Evolutionary conservation across 2,888 invertebrate genomes (phyloP), one percentile per base, ranked within the genome.

Genomic region (Nomada fabriciana): DNA sequence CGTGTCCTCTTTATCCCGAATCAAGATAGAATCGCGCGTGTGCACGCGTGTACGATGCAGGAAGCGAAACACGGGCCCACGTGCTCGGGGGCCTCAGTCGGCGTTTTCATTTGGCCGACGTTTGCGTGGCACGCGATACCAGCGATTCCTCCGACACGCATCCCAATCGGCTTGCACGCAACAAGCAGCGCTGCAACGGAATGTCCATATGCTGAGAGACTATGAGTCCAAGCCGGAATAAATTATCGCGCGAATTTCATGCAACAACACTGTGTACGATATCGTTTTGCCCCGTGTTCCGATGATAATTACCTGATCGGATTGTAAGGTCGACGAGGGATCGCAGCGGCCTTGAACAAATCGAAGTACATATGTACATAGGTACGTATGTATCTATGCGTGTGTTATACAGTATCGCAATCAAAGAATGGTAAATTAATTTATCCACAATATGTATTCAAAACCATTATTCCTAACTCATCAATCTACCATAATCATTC

Each of bases 171-270:
- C 29, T 50, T 69, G 65, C 77, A 82, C 76, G 83, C 81, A 81
- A 65, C 70, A 76, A 65, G n/a, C n/a, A 23, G 50, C 74, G 65
- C 36, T 63, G 59, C 70, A 86, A 86, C 82, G 86, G 76, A 76
- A 73, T 50, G 83, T 78, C 88, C 88, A 87, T 88, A 88, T 88
- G 88, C 57, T 71, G 80, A 59, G 81, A 55, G 70, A 68, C 86
- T 77, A 88, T 87, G 86, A 86, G 36, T 86, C 83, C 86, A 86
- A 78, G 83, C 25, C 69, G 43, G 83, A 76, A 83, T 82, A 82
- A 67, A 78, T 83, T 83, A 82, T 83, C 43, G 52, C 53, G n/a
- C 57, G 72, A 72, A 69, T 76, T 81, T 60, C 81, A 60, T 69
- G 57, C 23, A 78, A 55, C 63, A 59, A 68, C 63, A 53, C 52